Conservation (phyloP, 2,797 vertebrate genomes). For the Lagorchestes hirsutus region DNA sequence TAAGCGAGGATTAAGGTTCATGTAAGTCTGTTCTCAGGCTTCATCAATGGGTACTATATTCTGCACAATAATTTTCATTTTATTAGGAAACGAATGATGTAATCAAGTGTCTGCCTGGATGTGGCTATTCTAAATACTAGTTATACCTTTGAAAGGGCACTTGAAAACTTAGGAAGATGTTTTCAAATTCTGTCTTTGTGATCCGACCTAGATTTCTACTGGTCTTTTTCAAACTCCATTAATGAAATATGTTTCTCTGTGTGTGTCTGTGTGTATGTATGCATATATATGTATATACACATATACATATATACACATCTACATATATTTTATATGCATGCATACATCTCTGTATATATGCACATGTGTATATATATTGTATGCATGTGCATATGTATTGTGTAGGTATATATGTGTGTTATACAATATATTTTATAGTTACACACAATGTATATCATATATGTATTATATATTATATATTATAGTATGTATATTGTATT, state of each 20-base stretch:
- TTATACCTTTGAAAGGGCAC: not conserved
- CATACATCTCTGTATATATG: no score
- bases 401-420: no score
- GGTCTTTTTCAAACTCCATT: not conserved
- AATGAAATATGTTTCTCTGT: not conserved
- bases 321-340: not conserved
- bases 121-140: not conserved
- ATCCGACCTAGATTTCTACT: not conserved
- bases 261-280: not conserved
- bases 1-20: slow-evolving; percentile 16
- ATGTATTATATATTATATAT: no score
- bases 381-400: no score
- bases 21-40: slow-evolving; percentile 9
- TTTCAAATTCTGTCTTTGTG: slow-evolving; percentile 12
- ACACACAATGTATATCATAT: no score
- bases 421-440: not conserved
- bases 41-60: slow-evolving; percentile 25
- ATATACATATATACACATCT: not conserved
- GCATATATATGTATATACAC: rapidly evolving
- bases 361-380: not conserved
- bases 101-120: not conserved
- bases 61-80: slow-evolving; percentile 22
- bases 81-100: not conserved
- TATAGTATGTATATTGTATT: no score
- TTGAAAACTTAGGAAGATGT: slow-evolving; percentile 57